Percentiles rank a stretch among this genome's conserved stretches.
phyloP scores from a whole-genome alignment of 2,113 vertebrate genomes.

The Phaethornis superciliosus region DNA sequence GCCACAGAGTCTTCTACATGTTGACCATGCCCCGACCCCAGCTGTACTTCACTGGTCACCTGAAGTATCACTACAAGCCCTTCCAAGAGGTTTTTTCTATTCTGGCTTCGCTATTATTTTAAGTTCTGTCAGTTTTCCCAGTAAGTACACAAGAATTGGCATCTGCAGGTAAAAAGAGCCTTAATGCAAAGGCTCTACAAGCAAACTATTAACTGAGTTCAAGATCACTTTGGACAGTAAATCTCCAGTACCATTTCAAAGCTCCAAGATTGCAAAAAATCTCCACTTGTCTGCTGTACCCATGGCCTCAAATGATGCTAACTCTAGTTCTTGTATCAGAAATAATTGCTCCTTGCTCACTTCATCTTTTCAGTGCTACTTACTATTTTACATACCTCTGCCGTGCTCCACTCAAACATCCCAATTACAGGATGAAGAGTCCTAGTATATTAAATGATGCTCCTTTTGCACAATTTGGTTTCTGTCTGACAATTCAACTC shows the following conservation, averaged over 20 bases:
- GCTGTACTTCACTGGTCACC: neutral
- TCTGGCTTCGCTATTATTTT: neutral
- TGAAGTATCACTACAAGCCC: neutral
- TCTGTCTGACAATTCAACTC: neutral
- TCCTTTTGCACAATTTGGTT: neutral
- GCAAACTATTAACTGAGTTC: neutral
- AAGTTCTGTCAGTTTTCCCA: neutral
- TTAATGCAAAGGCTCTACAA: neutral
- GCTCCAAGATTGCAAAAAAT: neutral
- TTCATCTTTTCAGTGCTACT: neutral
- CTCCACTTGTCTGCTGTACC: neutral
- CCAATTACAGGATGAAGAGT: neutral
- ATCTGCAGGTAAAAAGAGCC: neutral
- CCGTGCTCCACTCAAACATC: neutral
- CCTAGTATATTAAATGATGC: neutral
- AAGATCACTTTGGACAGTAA: neutral
- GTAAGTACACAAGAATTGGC: neutral
- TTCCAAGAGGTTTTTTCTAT: neutral
- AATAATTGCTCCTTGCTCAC: neutral
- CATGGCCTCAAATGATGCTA: neutral
- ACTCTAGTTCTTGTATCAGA: neutral
- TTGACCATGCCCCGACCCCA: neutral
- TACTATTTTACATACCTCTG: neutral
- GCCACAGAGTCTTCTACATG: neutral
- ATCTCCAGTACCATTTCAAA: neutral